A percentile compares a stretch with the other conserved stretches of the same genome.
Evolutionary conservation across 2,797 vertebrate genomes (phyloP).

Genomic region (Gymnoscopelus braueri): DNA sequence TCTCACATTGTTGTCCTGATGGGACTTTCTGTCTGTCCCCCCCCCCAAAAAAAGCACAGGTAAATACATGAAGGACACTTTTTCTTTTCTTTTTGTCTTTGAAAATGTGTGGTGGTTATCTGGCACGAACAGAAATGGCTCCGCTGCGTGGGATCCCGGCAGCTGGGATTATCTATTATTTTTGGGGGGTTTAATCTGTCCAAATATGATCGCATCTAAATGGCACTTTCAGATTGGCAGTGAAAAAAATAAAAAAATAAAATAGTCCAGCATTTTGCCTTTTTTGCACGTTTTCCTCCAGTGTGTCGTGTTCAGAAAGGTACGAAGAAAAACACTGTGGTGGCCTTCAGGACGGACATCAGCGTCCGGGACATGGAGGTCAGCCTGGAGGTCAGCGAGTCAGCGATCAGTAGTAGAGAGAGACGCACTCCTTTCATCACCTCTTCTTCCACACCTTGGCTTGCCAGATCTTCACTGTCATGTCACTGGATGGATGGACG

Average conservation of each 20-base stretch:
- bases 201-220: conserved; percentile 50
- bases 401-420: conserved; percentile 41
- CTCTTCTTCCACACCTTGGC: conserved; percentile 82
- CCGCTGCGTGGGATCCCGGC: conserved; percentile 22
- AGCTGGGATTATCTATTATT: conserved; percentile 7
- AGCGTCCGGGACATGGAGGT: conserved; percentile 23
- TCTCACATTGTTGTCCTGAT: conserved; percentile 23
- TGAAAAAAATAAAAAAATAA: conserved; percentile 33
- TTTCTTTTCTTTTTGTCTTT: conserved; percentile 32
- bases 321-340: conserved; percentile 34
- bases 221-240: conserved; percentile 72
- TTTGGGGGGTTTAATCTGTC: conserved; percentile 32
- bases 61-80: conserved; percentile 67
- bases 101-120: conserved; percentile 7
- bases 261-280: conserved; percentile 32
- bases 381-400: conserved; percentile 23
- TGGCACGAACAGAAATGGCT: conserved; percentile 32
- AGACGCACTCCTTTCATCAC: conserved; percentile 64
- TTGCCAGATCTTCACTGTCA: conserved; percentile 94
- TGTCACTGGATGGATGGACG: conserved; percentile 84
- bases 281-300: conserved; percentile 24
- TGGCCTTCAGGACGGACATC: conserved; percentile 50
- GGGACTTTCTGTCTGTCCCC: conserved; percentile 10
- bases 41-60: conserved; percentile 16
- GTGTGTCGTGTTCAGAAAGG: conserved; percentile 20